phyloP scores from a whole-genome alignment of 2,888 invertebrate species.

The Zonitis immaculata region DNA sequence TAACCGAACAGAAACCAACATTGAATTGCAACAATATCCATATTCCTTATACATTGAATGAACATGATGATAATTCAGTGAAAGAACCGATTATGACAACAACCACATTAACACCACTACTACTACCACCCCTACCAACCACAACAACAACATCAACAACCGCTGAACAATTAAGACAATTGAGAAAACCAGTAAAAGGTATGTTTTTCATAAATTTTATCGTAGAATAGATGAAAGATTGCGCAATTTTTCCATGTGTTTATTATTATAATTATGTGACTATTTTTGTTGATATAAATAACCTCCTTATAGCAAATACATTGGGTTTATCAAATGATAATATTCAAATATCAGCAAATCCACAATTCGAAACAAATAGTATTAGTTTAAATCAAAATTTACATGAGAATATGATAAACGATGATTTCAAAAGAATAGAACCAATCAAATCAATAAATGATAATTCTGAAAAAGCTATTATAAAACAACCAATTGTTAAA shows the following conservation, averaged over 20 bases:
- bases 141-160: slow-evolving; percentile 23
- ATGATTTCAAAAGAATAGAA: neutral
- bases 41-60: slow-evolving; percentile 14
- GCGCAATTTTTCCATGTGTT: neutral
- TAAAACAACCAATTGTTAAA: slow-evolving; percentile 59
- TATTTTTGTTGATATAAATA: neutral
- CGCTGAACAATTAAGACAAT: slow-evolving; percentile 38
- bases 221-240: neutral
- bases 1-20: slow-evolving; percentile 38
- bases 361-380: neutral
- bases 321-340: neutral
- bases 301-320: neutral
- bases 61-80: slow-evolving; percentile 8
- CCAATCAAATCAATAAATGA: neutral
- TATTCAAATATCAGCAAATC: neutral
- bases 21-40: slow-evolving; percentile 32
- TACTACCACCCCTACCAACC: slow-evolving; percentile 7
- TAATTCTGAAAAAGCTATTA: slow-evolving; percentile 10
- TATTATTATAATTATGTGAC: neutral
- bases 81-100: slow-evolving; percentile 13
- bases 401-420: neutral
- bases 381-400: neutral
- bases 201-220: neutral
- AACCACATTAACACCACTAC: slow-evolving; percentile 2
- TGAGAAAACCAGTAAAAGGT: slow-evolving; percentile 34